Evolutionary conservation across 2,888 invertebrate genomes (phyloP), one percentile per base, ranked within the genome.

Genomic region (Cartodere bifasciata): DNA sequence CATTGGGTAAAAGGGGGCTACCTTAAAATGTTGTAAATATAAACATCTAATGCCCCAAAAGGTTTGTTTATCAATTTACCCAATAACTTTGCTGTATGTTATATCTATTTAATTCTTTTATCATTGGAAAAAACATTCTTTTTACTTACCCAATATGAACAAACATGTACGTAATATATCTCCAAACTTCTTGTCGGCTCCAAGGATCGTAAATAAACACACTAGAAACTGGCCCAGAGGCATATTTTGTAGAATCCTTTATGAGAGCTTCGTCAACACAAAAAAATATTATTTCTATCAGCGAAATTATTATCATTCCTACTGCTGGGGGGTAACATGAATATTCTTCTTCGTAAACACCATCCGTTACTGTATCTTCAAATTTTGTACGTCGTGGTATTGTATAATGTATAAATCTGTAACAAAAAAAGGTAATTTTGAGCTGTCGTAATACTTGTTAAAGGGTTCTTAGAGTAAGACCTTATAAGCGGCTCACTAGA

Each of bases 101-200:
- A n/a, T n/a, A n/a, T n/a, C n/a, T n/a, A n/a, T n/a, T n/a, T n/a
- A 7, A 29, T 23, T 12, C 23, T 15, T 32, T 16, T 14, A 6
- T 7, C 15, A 15, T 36, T 9, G 9, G 6, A 7, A 15, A 27
- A 27, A 15, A 12, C 13, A 15, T 6, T 9, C 6, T n/a, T 23
- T n/a, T 16, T 13, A 52, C 74, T 67, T 56, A 84, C 82, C 91
- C 91, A 38, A 88, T 82, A 60, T 95, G 95, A 13, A 95, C 87
- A 55, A 95, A 79, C 90, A 94, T 94, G 55, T 98, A 98, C 1
- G 87, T 83, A 27, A 92, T 48, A 56, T 79, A 97, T 48, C 97
- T 68, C 97, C 97, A 98, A 1, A 78, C 80, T 62, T 98, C 84
- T 31, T 77, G 68, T 37, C 94, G 70, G 49, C 75, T 74, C 37